phyloP scores from a whole-genome alignment of 2,797 vertebrate species.

The Arremon brunneinucha region DNA sequence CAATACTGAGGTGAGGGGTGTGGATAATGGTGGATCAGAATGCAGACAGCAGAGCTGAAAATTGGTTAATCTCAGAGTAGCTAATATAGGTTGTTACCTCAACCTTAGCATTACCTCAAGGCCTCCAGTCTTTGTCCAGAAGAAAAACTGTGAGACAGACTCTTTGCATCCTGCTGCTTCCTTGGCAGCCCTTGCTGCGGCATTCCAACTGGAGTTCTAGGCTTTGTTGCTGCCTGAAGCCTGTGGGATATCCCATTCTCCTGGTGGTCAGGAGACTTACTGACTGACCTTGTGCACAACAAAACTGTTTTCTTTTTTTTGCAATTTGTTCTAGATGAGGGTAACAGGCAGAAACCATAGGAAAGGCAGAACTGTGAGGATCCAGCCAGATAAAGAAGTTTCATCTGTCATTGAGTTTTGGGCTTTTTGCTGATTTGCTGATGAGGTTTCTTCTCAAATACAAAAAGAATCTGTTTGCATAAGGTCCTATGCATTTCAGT shows the following conservation, averaged over 20 bases:
- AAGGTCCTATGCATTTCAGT: neutral
- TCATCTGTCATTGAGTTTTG: neutral
- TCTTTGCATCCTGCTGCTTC: neutral
- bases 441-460: neutral
- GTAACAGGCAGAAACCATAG: neutral
- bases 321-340: neutral
- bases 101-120: neutral
- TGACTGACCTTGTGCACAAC: neutral
- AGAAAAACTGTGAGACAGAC: neutral
- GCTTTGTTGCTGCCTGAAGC: neutral
- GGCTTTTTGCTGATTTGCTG: neutral
- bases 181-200: neutral
- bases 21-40: conserved; percentile 30
- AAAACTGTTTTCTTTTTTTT: neutral
- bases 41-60: conserved; percentile 3
- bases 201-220: neutral
- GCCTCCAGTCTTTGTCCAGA: neutral
- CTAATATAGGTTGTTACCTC: neutral
- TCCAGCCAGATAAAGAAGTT: neutral
- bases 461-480: neutral
- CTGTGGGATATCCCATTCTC: neutral
- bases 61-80: neutral
- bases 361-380: neutral
- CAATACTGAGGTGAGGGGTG: neutral
- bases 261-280: neutral